These are phyloP conservation scores for Phyllotreta striolata DNA, from an alignment of 2,888 invertebrate species.

Conservation along the genomic window DNA sequence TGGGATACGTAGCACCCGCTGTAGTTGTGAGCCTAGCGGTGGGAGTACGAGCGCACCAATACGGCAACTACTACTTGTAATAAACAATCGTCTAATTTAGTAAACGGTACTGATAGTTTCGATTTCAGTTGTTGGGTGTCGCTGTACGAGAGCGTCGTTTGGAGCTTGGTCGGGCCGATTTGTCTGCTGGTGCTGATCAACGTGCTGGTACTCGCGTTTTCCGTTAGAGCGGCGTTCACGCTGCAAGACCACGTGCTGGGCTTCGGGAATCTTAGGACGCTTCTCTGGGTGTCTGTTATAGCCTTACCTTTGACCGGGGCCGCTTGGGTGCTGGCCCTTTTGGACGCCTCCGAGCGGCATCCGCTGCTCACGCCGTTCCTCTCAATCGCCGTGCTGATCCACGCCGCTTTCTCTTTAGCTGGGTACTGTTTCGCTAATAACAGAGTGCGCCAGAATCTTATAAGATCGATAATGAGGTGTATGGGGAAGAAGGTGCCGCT, in stretches of 20 bases:
- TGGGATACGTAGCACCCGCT: constrained; percentile 93
- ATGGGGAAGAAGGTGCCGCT: constrained; percentile 84
- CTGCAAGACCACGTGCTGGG: constrained; percentile 90
- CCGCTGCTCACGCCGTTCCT: constrained; percentile 79
- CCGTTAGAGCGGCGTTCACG: constrained; percentile 90
- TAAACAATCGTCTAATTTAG: too few species aligned
- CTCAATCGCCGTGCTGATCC: constrained; percentile 77
- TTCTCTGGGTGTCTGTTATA: constrained; percentile 87
- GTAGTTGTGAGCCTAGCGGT: constrained; percentile 90
- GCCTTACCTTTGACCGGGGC: constrained; percentile 84
- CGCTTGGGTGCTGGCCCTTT: constrained; percentile 86
- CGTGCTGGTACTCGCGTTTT: constrained; percentile 81
- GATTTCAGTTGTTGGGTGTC: constrained; percentile 90
- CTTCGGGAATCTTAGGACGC: constrained; percentile 79
- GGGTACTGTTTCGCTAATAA: constrained; percentile 90
- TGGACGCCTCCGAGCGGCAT: constrained; percentile 78
- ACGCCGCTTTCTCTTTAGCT: constrained; percentile 83
- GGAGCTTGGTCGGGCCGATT: constrained; percentile 94
- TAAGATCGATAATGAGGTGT: constrained; percentile 73
- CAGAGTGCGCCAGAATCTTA: constrained; percentile 79
- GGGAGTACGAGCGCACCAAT: constrained; percentile 92
- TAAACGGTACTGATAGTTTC: not conserved
- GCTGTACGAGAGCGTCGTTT: constrained; percentile 91
- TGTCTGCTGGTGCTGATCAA: constrained; percentile 80
- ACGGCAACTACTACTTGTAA: constrained; percentile 95